Evolutionary conservation across 2,888 invertebrate species (phyloP), one percentile per base, ranked within the genome.

Genomic region (Mythimna lalbum): DNA sequence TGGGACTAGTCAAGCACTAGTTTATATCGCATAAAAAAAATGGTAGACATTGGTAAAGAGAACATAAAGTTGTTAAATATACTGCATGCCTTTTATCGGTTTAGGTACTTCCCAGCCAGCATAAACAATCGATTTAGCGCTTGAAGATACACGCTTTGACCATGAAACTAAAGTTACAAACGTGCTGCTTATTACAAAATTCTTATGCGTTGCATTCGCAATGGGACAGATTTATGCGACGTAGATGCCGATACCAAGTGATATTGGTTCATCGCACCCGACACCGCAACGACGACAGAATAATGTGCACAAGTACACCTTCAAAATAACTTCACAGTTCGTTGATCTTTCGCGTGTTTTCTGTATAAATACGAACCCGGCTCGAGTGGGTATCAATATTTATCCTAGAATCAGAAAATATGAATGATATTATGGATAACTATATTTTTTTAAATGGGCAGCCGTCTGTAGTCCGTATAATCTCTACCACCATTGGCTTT

Each of bases 221-320:
- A 63, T 78, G 69, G 65, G 71, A 56, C 74, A 74, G 62, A 85
- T 80, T 80, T 79, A 77, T 77, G 69, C 74, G 72, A 84, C 73
- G 50, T 78, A 78, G 73, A 72, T 79, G 78, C 75, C 80, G 82
- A 83, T 81, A 81, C 82, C 82, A 76, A 86, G 86, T 82, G 83
- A 83, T 84, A 82, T 76, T 83, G 84, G 88, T 89, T 89, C 89
- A 88, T 86, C 79, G 89, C 81, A 86, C 89, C 76, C 80, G 63
- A 75, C 77, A 84, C 69, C 77, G 78, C 79, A 85, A 80, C 78
- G 82, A 78, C 77, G 76, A 83, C 82, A 73, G 78, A 86, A 85
- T 85, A 86, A 82, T 82, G 78, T 83, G 81, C 72, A 79, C 71
- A 76, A 69, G 69, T 73, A 82, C 79, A 82, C 63, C 78, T 74